Conservation (phyloP, 1,140 invertebrate genomes). For the Drosophila aff. region DNA sequence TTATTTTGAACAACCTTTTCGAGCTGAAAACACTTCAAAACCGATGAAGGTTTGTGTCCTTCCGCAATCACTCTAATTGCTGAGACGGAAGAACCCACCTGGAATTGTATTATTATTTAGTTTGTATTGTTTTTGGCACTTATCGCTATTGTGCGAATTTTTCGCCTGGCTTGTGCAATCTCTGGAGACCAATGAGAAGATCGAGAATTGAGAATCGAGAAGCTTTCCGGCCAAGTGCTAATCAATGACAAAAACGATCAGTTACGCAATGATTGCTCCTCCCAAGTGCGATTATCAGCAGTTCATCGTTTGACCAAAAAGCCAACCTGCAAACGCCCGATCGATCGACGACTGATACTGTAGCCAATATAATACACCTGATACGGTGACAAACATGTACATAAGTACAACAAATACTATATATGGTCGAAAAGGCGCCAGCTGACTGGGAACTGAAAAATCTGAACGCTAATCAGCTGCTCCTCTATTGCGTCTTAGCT, state of each 20-base stretch:
- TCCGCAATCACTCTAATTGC: not conserved
- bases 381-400: slow-evolving; percentile 29
- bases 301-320: slow-evolving; percentile 42
- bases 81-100: slow-evolving; percentile 6
- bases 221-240: slow-evolving; percentile 55
- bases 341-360: slow-evolving; percentile 36
- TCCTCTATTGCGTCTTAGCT: slow-evolving; percentile 44
- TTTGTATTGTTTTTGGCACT: slow-evolving; percentile 21
- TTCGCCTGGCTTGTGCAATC: slow-evolving; percentile 1
- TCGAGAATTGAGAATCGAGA: slow-evolving; percentile 6
- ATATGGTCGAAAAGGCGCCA: slow-evolving; percentile 36
- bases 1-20: not conserved
- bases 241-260: slow-evolving; percentile 68
- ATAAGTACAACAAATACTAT: slow-evolving; percentile 2
- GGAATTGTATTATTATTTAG: not conserved
- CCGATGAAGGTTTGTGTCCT: not conserved
- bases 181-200: not conserved
- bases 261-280: slow-evolving; percentile 50
- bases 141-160: slow-evolving; percentile 46
- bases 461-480: slow-evolving; percentile 47
- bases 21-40: not conserved
- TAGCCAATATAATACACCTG: slow-evolving; percentile 39
- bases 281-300: slow-evolving; percentile 37
- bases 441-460: slow-evolving; percentile 37
- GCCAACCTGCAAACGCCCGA: slow-evolving; percentile 1